Conservation (phyloP, 2,888 invertebrate species). For the Volucella inanis region DNA sequence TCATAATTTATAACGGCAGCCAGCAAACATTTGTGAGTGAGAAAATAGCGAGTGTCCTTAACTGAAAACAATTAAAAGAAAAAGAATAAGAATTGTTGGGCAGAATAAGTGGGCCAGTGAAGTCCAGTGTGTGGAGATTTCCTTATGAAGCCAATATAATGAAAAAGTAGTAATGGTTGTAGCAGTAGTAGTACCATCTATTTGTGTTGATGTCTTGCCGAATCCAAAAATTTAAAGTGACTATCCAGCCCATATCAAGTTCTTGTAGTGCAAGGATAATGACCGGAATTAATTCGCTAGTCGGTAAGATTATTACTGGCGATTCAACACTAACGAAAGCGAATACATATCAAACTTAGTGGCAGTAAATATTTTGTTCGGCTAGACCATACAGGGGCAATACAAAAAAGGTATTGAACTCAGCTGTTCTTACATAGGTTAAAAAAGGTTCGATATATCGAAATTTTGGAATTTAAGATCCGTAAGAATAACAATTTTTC, state of each 20-base stretch:
- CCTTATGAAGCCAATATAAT: neutral
- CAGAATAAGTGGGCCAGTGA: no score
- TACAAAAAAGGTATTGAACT: no score
- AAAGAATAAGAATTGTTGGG: no score
- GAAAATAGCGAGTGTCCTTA: no score
- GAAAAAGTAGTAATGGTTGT: slow-evolving; percentile 47
- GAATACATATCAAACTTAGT: no score
- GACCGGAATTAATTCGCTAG: slow-evolving; percentile 38
- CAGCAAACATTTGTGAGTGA: no score
- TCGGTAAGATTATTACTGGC: slow-evolving; percentile 41
- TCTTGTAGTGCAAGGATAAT: slow-evolving; percentile 2
- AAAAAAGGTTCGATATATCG: slow-evolving; percentile 3
- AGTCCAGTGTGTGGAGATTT: no score
- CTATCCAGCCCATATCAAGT: no score
- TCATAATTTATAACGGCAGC: no score
- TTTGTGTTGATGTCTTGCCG: slow-evolving; percentile 56
- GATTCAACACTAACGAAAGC: slow-evolving; percentile 43
- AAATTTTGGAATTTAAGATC: slow-evolving; percentile 1
- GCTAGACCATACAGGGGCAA: neutral
- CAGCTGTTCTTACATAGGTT: slow-evolving; percentile 1
- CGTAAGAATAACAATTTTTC: neutral
- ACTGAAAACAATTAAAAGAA: no score
- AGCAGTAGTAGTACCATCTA: slow-evolving; percentile 34
- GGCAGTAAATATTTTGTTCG: slow-evolving; percentile 1
- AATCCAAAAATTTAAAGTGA: neutral